A percentile compares a stretch with the other conserved stretches of the same genome.
Conservation (phyloP, 2,888 invertebrate genomes). For the Erpobdella octoculata region DNA sequence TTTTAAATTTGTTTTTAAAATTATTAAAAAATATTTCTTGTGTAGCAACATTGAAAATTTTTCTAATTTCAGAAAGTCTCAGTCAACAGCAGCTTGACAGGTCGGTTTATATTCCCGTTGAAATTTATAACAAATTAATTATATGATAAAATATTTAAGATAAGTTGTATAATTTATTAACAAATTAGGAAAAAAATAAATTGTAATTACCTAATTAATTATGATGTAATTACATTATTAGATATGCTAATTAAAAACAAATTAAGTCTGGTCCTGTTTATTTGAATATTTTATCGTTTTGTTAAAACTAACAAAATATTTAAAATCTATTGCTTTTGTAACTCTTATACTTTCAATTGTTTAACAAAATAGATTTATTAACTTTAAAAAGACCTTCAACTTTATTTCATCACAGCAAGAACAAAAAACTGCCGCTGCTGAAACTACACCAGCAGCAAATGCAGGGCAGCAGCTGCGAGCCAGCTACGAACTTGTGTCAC, state of each 20-base stretch:
- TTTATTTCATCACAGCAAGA: too few species aligned
- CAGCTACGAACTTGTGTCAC: conserved; percentile 18
- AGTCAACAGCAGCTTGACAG: not conserved
- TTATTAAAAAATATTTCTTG: too few species aligned
- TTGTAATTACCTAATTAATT: too few species aligned
- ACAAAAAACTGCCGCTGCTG: not conserved
- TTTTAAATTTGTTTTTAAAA: too few species aligned
- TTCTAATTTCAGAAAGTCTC: not conserved
- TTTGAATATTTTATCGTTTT: too few species aligned
- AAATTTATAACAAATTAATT: not conserved
- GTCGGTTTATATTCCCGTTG: not conserved
- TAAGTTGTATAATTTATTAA: not conserved
- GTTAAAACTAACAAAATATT: too few species aligned
- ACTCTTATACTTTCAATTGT: too few species aligned
- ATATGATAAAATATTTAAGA: not conserved
- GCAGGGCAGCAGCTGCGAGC: not conserved
- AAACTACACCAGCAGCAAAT: not conserved
- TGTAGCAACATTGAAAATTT: too few species aligned
- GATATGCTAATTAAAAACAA: not conserved
- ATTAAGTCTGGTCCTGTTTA: too few species aligned
- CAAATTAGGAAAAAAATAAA: not conserved
- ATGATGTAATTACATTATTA: not conserved
- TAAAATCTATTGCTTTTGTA: too few species aligned
- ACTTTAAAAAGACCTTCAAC: not conserved
- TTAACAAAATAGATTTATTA: not conserved